Base-by-base conservation (phyloP, 2,113 vertebrate genomes). In the Herpailurus yagouaroundi region DNA sequence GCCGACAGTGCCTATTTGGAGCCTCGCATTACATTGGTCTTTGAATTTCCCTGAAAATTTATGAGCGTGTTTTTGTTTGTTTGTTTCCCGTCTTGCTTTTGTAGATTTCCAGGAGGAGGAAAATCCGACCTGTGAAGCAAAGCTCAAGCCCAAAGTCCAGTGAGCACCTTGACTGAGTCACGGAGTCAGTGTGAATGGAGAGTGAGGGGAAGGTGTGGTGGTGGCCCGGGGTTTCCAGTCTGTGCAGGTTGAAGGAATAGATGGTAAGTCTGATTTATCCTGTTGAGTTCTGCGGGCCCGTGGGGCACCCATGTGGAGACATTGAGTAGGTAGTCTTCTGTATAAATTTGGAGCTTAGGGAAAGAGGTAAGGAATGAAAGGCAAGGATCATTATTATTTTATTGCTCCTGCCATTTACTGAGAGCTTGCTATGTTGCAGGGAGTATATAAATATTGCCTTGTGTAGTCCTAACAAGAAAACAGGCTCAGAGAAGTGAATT, bases 131-230 rank as follows among this genome's bases (percentile, higher is more conserved):
- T 73, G 15, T 33, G 63, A 71, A 69, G 55, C 16, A 4, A 33
- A 64, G 33, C 55, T 84, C 36, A 91, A 64, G 36, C 31, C 45
- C 19, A 2, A 76, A 84, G 25, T 76, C 74, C 60, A 68, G 73
- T 18, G n/a, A 12, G 16, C 2, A 10, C 16, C 21, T 84, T 38
- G 48, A 29, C 38, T 0, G 1, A 23, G 76, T 48, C 36, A 13
- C 14, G 21, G 1, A 11, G 38, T 12, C 8, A 2, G 33, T 16
- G 9, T 8, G 19, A 36, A n/a, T 0, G 10, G 76, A 36, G 13
- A 33, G 11, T 11, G 45, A 74, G 11, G 11, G 50, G 14, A 57
- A 25, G 73, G 10, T 3, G 18, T 10, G 48, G 29, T 13, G 4
- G 9, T 2, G 45, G 15, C 5, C 10, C 1, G 2, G 3, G 3